These are phyloP conservation scores for Ptilorrhoa leucosticta DNA, from an alignment of 2,113 vertebrate genomes.

Conservation along the genomic window DNA sequence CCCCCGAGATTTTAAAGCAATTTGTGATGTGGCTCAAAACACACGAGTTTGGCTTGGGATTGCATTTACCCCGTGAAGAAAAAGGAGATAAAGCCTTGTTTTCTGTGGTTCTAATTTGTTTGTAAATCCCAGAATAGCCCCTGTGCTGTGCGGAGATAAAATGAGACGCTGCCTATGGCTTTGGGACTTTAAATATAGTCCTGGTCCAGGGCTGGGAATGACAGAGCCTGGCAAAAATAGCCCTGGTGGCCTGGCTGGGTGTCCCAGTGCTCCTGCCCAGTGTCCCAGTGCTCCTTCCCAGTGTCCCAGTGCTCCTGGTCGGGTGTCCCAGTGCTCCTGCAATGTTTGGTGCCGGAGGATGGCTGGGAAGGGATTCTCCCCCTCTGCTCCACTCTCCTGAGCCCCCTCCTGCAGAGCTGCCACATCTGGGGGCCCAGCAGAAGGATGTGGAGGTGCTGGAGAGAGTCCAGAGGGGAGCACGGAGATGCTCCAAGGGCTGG, in stretches of 20 bases:
- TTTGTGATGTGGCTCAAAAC: background rate
- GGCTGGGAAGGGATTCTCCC: background rate
- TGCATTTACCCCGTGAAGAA: background rate
- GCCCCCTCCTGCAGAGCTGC: background rate
- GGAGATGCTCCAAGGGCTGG: background rate
- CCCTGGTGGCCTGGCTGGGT: background rate
- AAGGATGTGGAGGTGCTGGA: background rate
- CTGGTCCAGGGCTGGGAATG: constrained; percentile 49
- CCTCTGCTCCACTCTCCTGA: background rate
- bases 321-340: background rate
- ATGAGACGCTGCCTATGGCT: background rate
- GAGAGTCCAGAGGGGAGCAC: fast-evolving
- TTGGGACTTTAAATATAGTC: constrained; percentile 59
- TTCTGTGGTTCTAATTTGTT: background rate
- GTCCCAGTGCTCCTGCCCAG: background rate
- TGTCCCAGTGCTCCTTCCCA: background rate
- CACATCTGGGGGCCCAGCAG: background rate
- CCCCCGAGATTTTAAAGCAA: background rate
- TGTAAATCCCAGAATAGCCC: background rate
- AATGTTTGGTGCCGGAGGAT: background rate
- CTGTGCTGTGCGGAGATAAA: background rate
- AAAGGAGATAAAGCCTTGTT: background rate
- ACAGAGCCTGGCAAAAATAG: constrained; percentile 69
- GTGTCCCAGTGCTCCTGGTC: background rate
- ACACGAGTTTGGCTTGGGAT: background rate